Base-by-base conservation (phyloP, 2,797 vertebrate genomes). In the Carapus acus region DNA sequence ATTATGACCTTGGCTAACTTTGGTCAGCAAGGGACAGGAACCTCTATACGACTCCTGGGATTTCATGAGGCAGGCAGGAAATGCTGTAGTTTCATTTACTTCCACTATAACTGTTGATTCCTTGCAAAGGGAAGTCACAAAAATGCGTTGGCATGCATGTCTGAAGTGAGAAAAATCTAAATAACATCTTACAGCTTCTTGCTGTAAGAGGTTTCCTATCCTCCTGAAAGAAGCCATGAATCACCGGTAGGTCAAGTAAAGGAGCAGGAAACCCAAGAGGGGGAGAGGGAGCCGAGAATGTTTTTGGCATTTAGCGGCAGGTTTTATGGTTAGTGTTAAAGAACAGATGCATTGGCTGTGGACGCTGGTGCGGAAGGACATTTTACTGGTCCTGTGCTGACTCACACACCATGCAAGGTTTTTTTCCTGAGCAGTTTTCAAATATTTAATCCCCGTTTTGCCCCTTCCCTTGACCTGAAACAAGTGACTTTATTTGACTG, bases 321-420 rank as follows among this genome's bases (percentile, higher is more conserved):
- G 60, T 71, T 71, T 63, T 58, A 73, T 76, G 66, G 55, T 23
- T 40, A 62, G 63, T 69, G 64, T 77, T 72, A 69, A 75, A 77
- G 62, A 76, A 69, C 76, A 79, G 76, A 79, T 78, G 65, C 69
- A 69, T 14, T 49, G 50, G 71, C 63, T 65, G 56, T 65, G 50
- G 62, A 70, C 15, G 48, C 42, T 42, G 49, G 64, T 67, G 64
- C 69, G 74, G 79, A 80, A 84, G 72, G 78, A 81, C 72, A 62
- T 73, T 80, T 74, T 67, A 67, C 31, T 57, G 64, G 68, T 70
- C 58, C 58, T 57, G 58, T 63, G 60, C 56, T 55, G 69, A 73
- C 67, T 67, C 70, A 58, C 50, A 65, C 63, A 68, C 61, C 61
- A 58, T 53, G 56, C 29, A 69, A n/a, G n/a, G 71, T 60, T 54